Conservation (phyloP, 2,113 vertebrate genomes). For the Poeciliopsis occidentalis region DNA sequence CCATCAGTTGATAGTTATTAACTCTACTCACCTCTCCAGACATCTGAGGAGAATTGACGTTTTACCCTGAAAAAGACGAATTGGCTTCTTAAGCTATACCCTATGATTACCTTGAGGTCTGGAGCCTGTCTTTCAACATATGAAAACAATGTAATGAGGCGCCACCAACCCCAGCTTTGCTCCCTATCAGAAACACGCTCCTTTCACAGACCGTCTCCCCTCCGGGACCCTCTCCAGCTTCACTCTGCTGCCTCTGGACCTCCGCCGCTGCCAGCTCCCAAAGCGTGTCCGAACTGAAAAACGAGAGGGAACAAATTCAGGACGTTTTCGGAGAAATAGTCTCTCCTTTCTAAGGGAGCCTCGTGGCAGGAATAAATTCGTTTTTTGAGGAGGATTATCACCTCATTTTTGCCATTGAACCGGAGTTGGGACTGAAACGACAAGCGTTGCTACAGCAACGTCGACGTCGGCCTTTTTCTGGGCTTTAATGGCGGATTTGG, state of each 20-base stretch:
- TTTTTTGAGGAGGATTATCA: neutral
- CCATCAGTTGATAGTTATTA: too few species aligned
- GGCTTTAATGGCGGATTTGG: constrained; percentile 40
- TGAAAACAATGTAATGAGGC: neutral
- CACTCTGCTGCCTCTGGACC: constrained; percentile 76
- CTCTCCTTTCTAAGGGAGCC: neutral
- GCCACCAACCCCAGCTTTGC: constrained; percentile 87
- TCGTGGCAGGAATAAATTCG: rapidly evolving
- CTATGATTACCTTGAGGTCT: neutral
- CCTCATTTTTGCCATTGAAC: constrained; percentile 75
- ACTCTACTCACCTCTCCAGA: constrained; percentile 87
- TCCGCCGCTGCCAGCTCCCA: constrained; percentile 92
- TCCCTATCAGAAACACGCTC: constrained; percentile 90
- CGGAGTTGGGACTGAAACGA: neutral
- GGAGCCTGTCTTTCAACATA: neutral
- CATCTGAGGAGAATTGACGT: constrained; percentile 91
- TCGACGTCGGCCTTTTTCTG: constrained; percentile 63
- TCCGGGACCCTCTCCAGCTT: constrained; percentile 40
- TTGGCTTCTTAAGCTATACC: neutral
- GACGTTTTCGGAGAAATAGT: neutral
- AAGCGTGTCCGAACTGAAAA: constrained; percentile 81
- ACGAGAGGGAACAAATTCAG: constrained; percentile 15
- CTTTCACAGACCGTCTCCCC: constrained; percentile 79
- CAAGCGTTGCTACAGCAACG: constrained; percentile 75
- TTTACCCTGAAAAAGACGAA: constrained; percentile 81